Conservation (phyloP, 1,140 invertebrate genomes). For the Heliconius nattereri region DNA sequence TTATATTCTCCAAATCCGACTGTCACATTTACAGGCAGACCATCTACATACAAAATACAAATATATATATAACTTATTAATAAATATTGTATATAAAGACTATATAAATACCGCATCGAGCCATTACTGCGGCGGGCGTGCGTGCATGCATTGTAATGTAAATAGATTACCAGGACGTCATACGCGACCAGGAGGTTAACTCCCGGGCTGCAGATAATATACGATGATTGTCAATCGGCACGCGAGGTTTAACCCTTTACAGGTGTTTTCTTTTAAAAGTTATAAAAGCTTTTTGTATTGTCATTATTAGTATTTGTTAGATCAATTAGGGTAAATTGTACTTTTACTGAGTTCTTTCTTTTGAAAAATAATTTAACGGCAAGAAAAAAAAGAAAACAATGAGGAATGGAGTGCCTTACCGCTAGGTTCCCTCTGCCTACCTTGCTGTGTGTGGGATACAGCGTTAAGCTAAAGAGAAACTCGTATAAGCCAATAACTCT, state of each 20-base stretch:
- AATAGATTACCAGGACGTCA: slow-evolving; percentile 12
- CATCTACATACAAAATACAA: not conserved
- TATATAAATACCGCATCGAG: slow-evolving; percentile 9
- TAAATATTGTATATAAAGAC: not conserved
- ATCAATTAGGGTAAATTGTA: not conserved
- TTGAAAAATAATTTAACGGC: not conserved
- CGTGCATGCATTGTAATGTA: slow-evolving; percentile 14
- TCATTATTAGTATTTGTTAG: not conserved
- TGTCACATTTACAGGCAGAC: not conserved
- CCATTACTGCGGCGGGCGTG: not conserved
- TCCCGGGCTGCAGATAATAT: not conserved
- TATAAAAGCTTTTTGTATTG: not conserved
- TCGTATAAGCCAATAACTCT: not conserved
- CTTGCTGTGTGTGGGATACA: not conserved
- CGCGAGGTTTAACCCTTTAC: not conserved
- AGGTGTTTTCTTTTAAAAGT: not conserved
- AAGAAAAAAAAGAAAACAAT: too few species aligned
- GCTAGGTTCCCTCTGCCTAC: not conserved
- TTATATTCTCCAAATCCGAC: not conserved
- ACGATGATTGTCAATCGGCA: not conserved
- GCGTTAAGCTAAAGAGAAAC: not conserved
- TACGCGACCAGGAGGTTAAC: slow-evolving; percentile 15
- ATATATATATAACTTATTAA: not conserved
- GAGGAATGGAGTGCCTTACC: too few species aligned
- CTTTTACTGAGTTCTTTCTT: not conserved